Evolutionary conservation across 2,888 invertebrate genomes (phyloP), one percentile per base, ranked within the genome.

Genomic region (Teinopalpus imperialis): DNA sequence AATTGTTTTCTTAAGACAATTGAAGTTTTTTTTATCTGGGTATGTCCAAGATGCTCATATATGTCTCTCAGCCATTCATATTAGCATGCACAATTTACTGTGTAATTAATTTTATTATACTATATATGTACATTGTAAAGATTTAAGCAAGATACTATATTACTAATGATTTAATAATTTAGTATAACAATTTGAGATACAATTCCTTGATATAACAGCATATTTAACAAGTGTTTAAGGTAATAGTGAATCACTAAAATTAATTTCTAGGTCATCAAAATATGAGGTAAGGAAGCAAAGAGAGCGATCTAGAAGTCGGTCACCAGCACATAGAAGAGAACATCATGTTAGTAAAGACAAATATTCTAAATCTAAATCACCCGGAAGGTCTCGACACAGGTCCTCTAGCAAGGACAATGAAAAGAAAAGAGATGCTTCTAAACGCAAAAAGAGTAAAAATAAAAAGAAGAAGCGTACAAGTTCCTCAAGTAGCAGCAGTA

Each of bases 241-340:
- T n/a, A n/a, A n/a, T n/a, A n/a, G n/a, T n/a, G n/a, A n/a, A n/a
- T n/a, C n/a, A n/a, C n/a, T n/a, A n/a, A n/a, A n/a, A n/a, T n/a
- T n/a, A n/a, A n/a, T 10, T 39, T 47, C 47, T 32, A 86, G 85
- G 86, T 85, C 83, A 5, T 77, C 86, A 9, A 70, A 67, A 51
- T 54, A 66, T 9, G 68, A 70, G 52, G 51, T 74, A 3, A 57
- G 52, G 30, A 69, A 61, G 47, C 65, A 63, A 29, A 57, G 58
- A 3, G 68, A 71, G 2, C 56, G 53, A 6, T 71, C 76, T 2
- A 59, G 59, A 21, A 72, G 73, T 49, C 60, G 57, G 34, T 71
- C 76, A 3, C 6, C 63, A 1, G 77, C 77, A 39, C 63, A 48
- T 20, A 54, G 55, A 12, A 63, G 57, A 6, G 63, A 66, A 9